Evolutionary conservation across 2,888 invertebrate species (phyloP).

Genomic region (Cephus pulcher): DNA sequence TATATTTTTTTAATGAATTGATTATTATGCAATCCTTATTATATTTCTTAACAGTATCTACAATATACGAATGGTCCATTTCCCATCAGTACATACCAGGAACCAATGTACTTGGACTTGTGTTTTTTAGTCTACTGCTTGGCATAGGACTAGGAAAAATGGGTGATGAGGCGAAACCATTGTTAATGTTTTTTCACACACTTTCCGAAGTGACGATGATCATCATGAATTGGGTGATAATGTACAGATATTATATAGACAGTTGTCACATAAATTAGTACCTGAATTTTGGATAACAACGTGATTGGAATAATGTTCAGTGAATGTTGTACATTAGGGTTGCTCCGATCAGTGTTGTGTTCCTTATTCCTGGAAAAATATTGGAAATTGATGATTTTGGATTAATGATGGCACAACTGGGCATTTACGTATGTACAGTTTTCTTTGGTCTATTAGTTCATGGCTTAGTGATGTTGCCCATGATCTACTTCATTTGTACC

Average conservation of each 20-base stretch:
- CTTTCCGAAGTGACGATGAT: conserved; percentile 94
- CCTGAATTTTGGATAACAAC: not conserved
- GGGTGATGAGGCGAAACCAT: conserved; percentile 77
- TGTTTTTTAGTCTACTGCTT: conserved; percentile 84
- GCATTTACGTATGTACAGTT: conserved; percentile 92
- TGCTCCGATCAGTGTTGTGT: conserved; percentile 88
- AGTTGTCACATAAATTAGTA: not conserved
- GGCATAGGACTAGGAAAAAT: conserved; percentile 91
- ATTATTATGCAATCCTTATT: not conserved
- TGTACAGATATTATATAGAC: conserved; percentile 68
- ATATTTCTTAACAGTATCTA: not conserved
- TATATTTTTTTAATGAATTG: conserved; percentile 2
- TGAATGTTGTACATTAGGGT: conserved; percentile 71
- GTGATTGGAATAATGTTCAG: conserved; percentile 12
- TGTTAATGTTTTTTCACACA: conserved; percentile 85
- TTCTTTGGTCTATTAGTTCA: conserved; percentile 89
- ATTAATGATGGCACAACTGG: conserved; percentile 85
- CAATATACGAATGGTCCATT: conserved; percentile 73
- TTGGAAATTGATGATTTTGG: conserved; percentile 88
- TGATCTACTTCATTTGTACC: conserved; percentile 85
- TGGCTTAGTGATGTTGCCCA: conserved; percentile 89
- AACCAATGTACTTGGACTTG: conserved; percentile 87
- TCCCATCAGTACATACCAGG: conserved; percentile 76
- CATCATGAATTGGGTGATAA: conserved; percentile 94
- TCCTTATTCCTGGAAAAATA: conserved; percentile 90